A percentile compares a stretch with the other conserved stretches of the same genome.
Evolutionary conservation across 1,140 invertebrate species (phyloP).

Genomic region (Drosophila paulistorum): DNA sequence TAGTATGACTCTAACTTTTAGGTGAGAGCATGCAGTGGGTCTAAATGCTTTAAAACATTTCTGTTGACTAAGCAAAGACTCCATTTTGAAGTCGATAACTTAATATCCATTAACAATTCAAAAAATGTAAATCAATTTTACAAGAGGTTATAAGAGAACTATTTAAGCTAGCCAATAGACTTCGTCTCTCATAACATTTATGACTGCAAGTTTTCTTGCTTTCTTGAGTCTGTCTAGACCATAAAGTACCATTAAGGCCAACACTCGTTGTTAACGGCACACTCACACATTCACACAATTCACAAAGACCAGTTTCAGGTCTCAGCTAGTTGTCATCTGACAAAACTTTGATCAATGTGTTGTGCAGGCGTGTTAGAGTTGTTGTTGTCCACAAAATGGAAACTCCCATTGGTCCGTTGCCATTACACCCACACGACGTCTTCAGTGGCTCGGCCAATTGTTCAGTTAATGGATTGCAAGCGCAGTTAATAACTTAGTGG

Average conservation of each 20-base stretch:
- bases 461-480: constrained; percentile 69
- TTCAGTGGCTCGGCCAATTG: constrained; percentile 48
- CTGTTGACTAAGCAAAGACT: too few relatives aligned
- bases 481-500: constrained; percentile 68
- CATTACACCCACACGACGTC: constrained; percentile 64
- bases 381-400: constrained; percentile 17
- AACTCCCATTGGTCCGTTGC: constrained; percentile 50
- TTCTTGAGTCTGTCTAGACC: background rate
- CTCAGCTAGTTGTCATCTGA: constrained; percentile 30
- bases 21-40: too few relatives aligned
- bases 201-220: background rate
- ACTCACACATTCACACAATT: constrained; percentile 15
- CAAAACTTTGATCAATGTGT: constrained; percentile 58
- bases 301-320: constrained; percentile 5
- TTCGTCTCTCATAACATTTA: background rate
- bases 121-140: background rate
- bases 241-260: constrained; percentile 18
- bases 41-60: too few relatives aligned
- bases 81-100: background rate
- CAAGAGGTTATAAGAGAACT: background rate
- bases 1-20: too few relatives aligned
- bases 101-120: background rate
- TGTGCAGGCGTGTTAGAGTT: constrained; percentile 18
- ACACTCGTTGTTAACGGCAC: constrained; percentile 7
- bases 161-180: background rate